Evolutionary conservation across 2,113 vertebrate genomes (phyloP).

Genomic region (Psittacula cyanocephala): DNA sequence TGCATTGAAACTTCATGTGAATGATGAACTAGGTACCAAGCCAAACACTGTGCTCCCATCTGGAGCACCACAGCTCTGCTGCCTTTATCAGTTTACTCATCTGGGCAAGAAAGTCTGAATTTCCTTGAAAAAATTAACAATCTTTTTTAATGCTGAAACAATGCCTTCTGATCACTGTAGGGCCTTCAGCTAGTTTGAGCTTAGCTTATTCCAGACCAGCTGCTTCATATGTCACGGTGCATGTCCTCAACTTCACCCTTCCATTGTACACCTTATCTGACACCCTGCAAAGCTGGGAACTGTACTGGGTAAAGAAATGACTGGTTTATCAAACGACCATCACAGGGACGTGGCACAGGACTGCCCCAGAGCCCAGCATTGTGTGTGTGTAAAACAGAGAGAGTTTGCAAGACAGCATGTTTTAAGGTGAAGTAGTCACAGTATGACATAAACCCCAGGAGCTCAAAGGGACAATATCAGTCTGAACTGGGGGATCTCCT

Average conservation of each 20-base stretch:
- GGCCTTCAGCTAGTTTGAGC: background rate
- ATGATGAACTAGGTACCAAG: background rate
- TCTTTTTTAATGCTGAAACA: background rate
- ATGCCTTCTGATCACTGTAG: background rate
- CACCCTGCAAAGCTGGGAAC: background rate
- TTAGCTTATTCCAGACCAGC: background rate
- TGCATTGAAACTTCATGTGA: background rate
- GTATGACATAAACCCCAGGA: background rate
- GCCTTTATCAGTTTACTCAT: background rate
- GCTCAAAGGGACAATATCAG: fast-evolving
- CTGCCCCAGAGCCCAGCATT: background rate
- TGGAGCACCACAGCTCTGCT: background rate
- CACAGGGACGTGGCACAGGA: background rate
- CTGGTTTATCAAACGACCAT: background rate
- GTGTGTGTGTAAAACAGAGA: background rate
- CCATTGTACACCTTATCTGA: background rate
- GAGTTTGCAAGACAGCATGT: background rate
- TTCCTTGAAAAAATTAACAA: background rate
- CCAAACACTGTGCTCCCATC: background rate
- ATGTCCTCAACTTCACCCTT: background rate
- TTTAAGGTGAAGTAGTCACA: background rate
- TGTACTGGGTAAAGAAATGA: background rate
- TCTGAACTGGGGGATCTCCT: background rate
- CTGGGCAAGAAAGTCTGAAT: background rate
- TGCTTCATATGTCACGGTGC: background rate